These are phyloP conservation scores for Euphonia xanthogaster DNA, from an alignment of 2,797 vertebrate species.

Conservation along the genomic window DNA sequence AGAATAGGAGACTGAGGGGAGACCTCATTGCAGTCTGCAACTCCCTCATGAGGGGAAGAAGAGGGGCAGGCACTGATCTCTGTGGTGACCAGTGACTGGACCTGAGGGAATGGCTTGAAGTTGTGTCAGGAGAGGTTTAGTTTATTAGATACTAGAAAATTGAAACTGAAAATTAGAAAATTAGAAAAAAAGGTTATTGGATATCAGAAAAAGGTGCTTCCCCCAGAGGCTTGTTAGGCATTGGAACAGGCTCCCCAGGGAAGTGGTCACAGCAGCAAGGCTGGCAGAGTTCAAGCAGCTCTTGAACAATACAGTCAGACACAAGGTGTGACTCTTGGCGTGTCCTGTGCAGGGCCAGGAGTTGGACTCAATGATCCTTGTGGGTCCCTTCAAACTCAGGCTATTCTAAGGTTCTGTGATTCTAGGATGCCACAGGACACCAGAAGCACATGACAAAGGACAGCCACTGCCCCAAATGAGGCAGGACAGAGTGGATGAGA, in stretches of 20 bases:
- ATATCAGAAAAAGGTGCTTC: not conserved
- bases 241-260: not conserved
- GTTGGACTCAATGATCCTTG: accelerated
- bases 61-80: not conserved
- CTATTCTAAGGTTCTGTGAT: not conserved
- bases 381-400: not conserved
- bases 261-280: not conserved
- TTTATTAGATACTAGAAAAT: not conserved
- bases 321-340: accelerated
- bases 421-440: not conserved
- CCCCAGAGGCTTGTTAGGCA: not conserved
- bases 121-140: not conserved
- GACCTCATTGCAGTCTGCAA: too few species aligned
- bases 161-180: not conserved
- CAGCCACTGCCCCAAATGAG: not conserved
- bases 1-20: not conserved
- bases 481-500: not conserved
- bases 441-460: not conserved
- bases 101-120: not conserved
- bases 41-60: not conserved
- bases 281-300: not conserved
- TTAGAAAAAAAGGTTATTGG: not conserved
- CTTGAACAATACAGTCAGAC: not conserved
- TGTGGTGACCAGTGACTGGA: not conserved
- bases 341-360: not conserved